Evolutionary conservation across 23 tunicate species (phyloP), one percentile per base, ranked within the genome.

Genomic region (Oikopleura vanhoeffeni): DNA sequence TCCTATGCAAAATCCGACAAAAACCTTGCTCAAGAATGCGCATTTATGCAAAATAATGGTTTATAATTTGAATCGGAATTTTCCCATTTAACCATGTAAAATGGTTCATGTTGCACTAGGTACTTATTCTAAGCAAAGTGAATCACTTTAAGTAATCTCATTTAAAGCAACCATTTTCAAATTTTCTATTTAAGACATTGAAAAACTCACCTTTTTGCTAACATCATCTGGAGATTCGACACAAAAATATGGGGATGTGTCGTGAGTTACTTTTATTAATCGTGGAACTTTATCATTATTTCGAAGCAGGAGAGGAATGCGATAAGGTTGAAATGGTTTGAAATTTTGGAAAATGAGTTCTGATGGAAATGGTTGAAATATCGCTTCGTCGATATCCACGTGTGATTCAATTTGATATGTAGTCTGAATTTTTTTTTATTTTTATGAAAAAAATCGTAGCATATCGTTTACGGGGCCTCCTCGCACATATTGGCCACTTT

Each of bases 361-460:
- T 0, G 98, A 93, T 40, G 98, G 98, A 90, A 93, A 93, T 32
- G 98, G 94, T 85, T 93, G 98, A 85, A 93, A 93, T 89, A 93
- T 90, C 2, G 98, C 98, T 83, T 93, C 91, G 49, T 93, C 98
- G 40, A 93, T 83, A 49, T 93, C 94, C 57, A 93, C 98, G 8
- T 49, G 60, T 18, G 60, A 8, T 18, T 49, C 60, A 18, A 18
- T 49, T 18, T 49, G 60, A 49, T 49, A 49, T 8, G 60, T 49
- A 8, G 60, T 49, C 60, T 49, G n/a, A n/a, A n/a, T n/a, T n/a
- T n/a, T n/a, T n/a, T n/a, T n/a, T n/a, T n/a, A n/a, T n/a, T n/a
- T n/a, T n/a, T n/a, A n/a, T n/a, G n/a, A n/a, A n/a, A n/a, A n/a
- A n/a, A n/a, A n/a, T n/a, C n/a, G n/a, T n/a, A n/a, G n/a, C n/a